phyloP scores from a whole-genome alignment of 1,140 invertebrate genomes.

The Caerostris darwini region DNA sequence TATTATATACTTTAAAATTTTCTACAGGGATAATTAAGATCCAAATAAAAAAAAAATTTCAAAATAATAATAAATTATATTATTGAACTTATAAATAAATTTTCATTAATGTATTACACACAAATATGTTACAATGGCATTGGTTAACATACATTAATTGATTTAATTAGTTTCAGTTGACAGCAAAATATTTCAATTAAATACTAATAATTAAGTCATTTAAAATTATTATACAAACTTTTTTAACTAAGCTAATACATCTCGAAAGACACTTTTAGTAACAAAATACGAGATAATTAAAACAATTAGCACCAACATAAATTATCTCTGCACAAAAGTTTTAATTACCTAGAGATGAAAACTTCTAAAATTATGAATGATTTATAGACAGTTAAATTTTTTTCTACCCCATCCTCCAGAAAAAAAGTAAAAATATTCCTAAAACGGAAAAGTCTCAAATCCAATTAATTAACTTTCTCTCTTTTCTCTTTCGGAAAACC shows the following conservation, averaged over 20 bases:
- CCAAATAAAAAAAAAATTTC: too few species aligned
- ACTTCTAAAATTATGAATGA: constrained; percentile 1
- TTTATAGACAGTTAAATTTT: not conserved
- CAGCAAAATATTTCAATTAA: too few species aligned
- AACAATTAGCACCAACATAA: not conserved
- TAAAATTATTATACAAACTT: too few species aligned
- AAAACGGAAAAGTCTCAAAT: not conserved
- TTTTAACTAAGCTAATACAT: not conserved
- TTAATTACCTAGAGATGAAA: constrained; percentile 1
- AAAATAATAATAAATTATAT: too few species aligned
- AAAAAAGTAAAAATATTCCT: constrained; percentile 15
- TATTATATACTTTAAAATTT: too few species aligned
- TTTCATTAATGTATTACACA: too few species aligned
- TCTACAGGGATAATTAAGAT: too few species aligned
- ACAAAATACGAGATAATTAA: not conserved
- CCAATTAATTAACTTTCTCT: constrained; percentile 29
- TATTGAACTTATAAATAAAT: too few species aligned
- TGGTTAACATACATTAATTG: too few species aligned
- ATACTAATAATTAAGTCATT: too few species aligned
- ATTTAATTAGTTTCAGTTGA: too few species aligned
- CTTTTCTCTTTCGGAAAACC: not conserved
- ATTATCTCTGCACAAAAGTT: not conserved
- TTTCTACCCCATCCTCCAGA: not conserved
- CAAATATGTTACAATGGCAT: too few species aligned
- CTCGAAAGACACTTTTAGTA: not conserved